Percentiles rank a stretch among this genome's conserved stretches.
These are phyloP conservation scores for Terrapene triunguis DNA, from an alignment of 2,113 vertebrate genomes.

Conservation along the genomic window DNA sequence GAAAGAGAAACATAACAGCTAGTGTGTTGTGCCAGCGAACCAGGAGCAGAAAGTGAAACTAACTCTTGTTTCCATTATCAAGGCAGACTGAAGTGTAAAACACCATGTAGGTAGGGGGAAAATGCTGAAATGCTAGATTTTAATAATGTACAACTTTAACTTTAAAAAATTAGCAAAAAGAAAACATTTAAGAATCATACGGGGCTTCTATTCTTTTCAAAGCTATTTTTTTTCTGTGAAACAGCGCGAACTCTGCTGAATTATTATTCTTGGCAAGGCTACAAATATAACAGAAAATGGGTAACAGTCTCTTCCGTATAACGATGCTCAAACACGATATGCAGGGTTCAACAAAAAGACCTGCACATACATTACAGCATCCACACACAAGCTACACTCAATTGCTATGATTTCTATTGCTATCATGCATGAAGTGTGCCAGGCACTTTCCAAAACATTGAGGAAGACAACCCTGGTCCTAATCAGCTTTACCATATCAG, in stretches of 20 bases:
- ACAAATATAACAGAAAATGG: neutral
- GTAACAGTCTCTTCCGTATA: neutral
- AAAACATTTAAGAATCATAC: neutral
- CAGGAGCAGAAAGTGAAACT: neutral
- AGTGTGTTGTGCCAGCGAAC: rapidly evolving
- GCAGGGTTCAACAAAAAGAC: neutral
- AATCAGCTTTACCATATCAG: neutral
- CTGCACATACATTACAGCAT: neutral
- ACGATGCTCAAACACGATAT: neutral
- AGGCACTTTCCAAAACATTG: neutral
- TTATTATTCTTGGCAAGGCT: neutral
- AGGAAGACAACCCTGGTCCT: neutral
- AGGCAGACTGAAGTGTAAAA: rapidly evolving
- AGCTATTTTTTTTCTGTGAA: neutral
- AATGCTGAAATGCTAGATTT: neutral
- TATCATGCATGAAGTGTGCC: neutral
- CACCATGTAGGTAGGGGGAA: neutral
- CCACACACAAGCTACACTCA: neutral
- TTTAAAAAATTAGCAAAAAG: neutral
- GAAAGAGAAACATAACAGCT: neutral
- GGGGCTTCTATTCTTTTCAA: neutral
- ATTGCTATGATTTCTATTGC: neutral
- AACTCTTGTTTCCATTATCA: rapidly evolving
- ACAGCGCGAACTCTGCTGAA: rapidly evolving
- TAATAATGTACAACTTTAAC: rapidly evolving